Conservation (phyloP, 2,113 vertebrate species). For the Amblyopsis rosae region DNA sequence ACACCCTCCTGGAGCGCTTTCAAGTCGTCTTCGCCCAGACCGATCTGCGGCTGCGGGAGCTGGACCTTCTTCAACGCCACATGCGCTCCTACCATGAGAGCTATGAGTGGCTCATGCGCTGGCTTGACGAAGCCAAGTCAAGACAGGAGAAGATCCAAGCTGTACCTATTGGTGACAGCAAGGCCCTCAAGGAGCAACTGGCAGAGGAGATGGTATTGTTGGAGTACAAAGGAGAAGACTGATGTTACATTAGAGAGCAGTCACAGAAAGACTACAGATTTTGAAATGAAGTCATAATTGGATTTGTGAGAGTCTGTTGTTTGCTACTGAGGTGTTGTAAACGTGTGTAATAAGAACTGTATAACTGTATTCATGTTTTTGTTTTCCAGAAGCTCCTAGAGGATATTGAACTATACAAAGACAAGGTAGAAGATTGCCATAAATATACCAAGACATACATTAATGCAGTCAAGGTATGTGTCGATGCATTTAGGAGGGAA, state of each 20-base stretch:
- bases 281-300: neutral
- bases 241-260: neutral
- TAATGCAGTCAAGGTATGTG: slow-evolving; percentile 88
- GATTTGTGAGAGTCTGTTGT: neutral
- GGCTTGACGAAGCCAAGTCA: slow-evolving; percentile 83
- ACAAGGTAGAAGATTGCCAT: slow-evolving; percentile 89
- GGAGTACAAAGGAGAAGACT: neutral
- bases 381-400: slow-evolving; percentile 84
- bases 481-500: neutral
- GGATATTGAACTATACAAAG: slow-evolving; percentile 86
- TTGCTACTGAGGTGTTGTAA: neutral
- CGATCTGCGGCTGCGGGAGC: slow-evolving; percentile 83
- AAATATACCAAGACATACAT: slow-evolving; percentile 91
- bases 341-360: neutral
- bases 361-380: neutral
- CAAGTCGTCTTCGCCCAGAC: slow-evolving; percentile 84
- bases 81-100: slow-evolving; percentile 83
- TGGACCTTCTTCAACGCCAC: slow-evolving; percentile 86
- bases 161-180: slow-evolving; percentile 75
- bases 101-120: slow-evolving; percentile 82
- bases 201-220: slow-evolving; percentile 85
- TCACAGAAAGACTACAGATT: neutral
- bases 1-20: slow-evolving; percentile 89
- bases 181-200: slow-evolving; percentile 82
- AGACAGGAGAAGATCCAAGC: slow-evolving; percentile 89